phyloP scores from a whole-genome alignment of 2,888 invertebrate genomes.

The Alcis repandata region DNA sequence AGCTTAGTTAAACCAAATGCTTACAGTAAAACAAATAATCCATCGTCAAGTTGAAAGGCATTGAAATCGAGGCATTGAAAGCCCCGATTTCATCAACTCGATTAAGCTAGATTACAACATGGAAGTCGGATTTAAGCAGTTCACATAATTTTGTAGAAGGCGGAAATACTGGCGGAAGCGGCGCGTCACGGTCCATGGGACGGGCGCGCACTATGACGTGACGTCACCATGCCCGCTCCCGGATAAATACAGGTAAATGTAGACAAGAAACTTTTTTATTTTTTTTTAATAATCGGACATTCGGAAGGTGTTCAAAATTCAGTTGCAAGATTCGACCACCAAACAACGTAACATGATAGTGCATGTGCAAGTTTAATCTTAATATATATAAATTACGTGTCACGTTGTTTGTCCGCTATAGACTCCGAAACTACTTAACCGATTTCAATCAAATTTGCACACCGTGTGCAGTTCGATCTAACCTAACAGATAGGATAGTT shows the following conservation, averaged over 20 bases:
- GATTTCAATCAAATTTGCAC: too few relatives aligned
- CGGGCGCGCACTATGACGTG: conserved; percentile 72
- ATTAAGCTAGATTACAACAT: conserved; percentile 63
- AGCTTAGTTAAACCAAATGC: neutral
- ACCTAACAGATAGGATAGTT: too few relatives aligned
- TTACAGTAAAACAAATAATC: neutral
- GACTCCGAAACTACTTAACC: too few relatives aligned
- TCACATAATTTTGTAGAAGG: conserved; percentile 79
- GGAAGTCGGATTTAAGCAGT: conserved; percentile 72
- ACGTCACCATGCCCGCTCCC: conserved; percentile 68
- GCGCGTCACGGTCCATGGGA: conserved; percentile 78
- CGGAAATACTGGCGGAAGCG: conserved; percentile 82
- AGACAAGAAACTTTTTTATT: neutral
- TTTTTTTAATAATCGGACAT: too few relatives aligned
- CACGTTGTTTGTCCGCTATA: too few relatives aligned
- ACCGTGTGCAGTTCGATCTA: too few relatives aligned
- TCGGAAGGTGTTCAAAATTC: too few relatives aligned
- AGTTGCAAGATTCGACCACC: too few relatives aligned
- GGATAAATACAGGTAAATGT: conserved; percentile 43
- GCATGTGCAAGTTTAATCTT: too few relatives aligned
- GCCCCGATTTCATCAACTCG: conserved; percentile 24
- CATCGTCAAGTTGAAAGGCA: conserved; percentile 4
- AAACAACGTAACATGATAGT: too few relatives aligned
- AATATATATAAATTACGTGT: too few relatives aligned
- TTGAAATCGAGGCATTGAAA: conserved; percentile 29